Conservation (phyloP, 2,797 vertebrate genomes). For the Hybognathus amarus region DNA sequence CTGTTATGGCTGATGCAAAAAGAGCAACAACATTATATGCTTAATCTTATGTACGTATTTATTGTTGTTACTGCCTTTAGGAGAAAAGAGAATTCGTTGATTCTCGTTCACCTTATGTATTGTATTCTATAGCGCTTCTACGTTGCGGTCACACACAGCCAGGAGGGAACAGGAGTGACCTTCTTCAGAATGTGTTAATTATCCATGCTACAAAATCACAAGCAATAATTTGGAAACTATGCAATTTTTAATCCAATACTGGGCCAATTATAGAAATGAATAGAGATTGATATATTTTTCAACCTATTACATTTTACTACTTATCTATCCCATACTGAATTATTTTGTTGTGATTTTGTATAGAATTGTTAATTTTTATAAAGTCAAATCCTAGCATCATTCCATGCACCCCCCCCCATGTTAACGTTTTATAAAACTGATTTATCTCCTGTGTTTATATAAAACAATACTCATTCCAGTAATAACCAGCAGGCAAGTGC, state of each 20-base stretch:
- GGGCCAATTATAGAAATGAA: conserved; percentile 82
- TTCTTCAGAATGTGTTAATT: conserved; percentile 78
- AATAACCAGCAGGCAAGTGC: conserved; percentile 84
- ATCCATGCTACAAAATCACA: conserved; percentile 83
- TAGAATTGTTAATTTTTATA: conserved; percentile 93
- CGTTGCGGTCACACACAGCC: conserved; percentile 66
- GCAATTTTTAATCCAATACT: conserved; percentile 91
- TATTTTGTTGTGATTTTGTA: conserved; percentile 95
- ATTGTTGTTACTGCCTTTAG: conserved; percentile 80
- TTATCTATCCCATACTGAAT: conserved; percentile 89
- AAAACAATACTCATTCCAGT: conserved; percentile 75
- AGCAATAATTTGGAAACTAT: conserved; percentile 98
- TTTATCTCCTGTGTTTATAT: conserved; percentile 87
- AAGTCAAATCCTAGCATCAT: conserved; percentile 88
- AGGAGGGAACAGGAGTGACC: conserved; percentile 71
- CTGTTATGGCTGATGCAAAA: conserved; percentile 70
- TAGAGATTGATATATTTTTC: conserved; percentile 92
- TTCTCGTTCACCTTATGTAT: conserved; percentile 77
- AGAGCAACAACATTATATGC: conserved; percentile 73
- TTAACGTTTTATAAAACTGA: conserved; percentile 88
- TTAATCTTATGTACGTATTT: conserved; percentile 77
- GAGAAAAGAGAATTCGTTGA: conserved; percentile 70
- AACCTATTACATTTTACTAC: conserved; percentile 89
- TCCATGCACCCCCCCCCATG: conserved; percentile 84
- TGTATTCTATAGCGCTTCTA: conserved; percentile 78